Evolutionary conservation across 2,888 invertebrate genomes (phyloP).

Genomic region (Andrena flavipes): DNA sequence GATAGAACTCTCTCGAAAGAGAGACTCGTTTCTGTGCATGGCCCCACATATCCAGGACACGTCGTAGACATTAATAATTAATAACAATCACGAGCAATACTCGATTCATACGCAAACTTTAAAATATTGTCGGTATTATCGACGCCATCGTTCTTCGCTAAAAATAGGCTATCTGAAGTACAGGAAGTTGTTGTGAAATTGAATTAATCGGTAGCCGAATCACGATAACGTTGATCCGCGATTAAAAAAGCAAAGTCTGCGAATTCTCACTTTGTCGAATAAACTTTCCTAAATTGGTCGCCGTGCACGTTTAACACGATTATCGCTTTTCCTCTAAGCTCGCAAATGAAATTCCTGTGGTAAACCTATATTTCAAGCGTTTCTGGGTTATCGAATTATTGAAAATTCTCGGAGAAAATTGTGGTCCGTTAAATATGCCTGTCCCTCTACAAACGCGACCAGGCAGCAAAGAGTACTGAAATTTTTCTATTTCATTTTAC

Average conservation of each 20-base stretch:
- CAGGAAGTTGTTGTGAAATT: neutral
- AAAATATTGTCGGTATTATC: neutral
- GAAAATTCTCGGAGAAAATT: constrained; percentile 10
- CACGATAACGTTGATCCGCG: neutral
- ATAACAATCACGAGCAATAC: constrained; percentile 6
- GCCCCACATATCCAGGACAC: neutral
- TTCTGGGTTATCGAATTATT: constrained; percentile 20
- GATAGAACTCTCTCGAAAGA: neutral
- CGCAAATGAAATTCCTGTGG: constrained; percentile 28
- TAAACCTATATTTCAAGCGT: neutral
- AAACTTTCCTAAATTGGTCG: constrained; percentile 8
- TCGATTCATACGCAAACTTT: neutral
- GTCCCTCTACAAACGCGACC: neutral
- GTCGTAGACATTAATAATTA: neutral
- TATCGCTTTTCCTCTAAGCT: constrained; percentile 2
- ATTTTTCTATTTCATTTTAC: neutral
- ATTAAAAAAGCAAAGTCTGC: neutral
- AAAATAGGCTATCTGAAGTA: neutral
- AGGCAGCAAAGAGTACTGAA: neutral
- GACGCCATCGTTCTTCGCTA: neutral
- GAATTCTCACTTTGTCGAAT: neutral
- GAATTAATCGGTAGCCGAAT: neutral
- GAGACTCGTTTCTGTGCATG: neutral
- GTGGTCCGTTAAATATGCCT: constrained; percentile 5
- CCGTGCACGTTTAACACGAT: neutral